Base-by-base conservation (phyloP, 2,113 vertebrate genomes). In the Ploceus nigricollis region DNA sequence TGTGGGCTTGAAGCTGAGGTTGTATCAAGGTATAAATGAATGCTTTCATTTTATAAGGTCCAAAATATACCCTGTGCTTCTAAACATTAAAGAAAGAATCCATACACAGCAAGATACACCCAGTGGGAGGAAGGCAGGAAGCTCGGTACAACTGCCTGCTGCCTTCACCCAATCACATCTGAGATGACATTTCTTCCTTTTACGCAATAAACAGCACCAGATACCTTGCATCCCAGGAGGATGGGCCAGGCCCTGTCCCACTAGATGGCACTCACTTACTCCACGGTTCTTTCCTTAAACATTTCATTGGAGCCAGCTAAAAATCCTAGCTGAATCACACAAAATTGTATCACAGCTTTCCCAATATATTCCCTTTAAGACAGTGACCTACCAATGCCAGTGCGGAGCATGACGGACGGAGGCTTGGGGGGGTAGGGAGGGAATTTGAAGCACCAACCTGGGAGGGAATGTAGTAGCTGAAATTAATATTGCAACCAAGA, bases 211-310 rank as follows among this genome's bases (percentile, higher is more conserved):
- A 94, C 40, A 96, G 88, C 93, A 70, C 65, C 27, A 96, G 82
- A 91, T 53, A 96, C 90, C 92, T 96, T 95, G 88, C 53, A 94
- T 93, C 71, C 94, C 95, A 92, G 40, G 75, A 92, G 76, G 79
- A 96, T 66, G 68, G 78, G 89, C 90, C 88, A 64, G 27, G 39
- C 79, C 63, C 37, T 20, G 72, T 81, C 95, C 97, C 98, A 97
- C 97, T 97, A 98, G 97, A 96, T 98, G 97, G 98, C 97, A 97
- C 97, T 96, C 91, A 94, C 83, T 94, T 72, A 73, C 77, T 76
- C 73, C 51, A 69, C 6, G 7, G 33, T 86, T 89, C 89, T 79
- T 71, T 68, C 66, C 63, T 90, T 87, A n/a, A 64, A 91, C 93
- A 91, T 91, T 96, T 84, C 48, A 81, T 19, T 87, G 68, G 68